Percentiles rank a stretch among this genome's conserved stretches.
These are phyloP conservation scores for Platyscapa corneri DNA, from an alignment of 1,140 invertebrate genomes.

Conservation along the genomic window DNA sequence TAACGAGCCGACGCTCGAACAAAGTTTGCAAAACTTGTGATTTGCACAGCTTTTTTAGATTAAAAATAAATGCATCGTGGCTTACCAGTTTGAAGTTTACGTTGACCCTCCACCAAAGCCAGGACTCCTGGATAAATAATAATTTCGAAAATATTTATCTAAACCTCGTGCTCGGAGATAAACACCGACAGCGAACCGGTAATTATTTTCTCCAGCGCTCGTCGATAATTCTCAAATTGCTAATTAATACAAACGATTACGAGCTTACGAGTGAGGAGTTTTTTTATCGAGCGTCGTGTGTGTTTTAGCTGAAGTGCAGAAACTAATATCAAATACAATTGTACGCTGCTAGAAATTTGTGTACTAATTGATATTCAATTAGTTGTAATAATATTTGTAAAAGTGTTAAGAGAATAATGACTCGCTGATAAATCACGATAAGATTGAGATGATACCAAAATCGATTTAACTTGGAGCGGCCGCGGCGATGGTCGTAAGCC, in stretches of 20 bases:
- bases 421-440: conserved; percentile 39
- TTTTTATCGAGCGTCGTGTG: background rate
- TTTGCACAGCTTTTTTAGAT: background rate
- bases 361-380: conserved; percentile 39
- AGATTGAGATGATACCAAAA: conserved; percentile 39
- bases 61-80: background rate
- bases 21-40: no score
- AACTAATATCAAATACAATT: background rate
- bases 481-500: conserved; percentile 3
- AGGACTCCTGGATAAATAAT: background rate
- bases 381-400: conserved; percentile 50
- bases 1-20: no score
- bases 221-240: background rate
- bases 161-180: background rate
- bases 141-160: background rate
- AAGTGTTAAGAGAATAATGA: conserved; percentile 38
- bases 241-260: background rate
- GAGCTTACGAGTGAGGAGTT: background rate
- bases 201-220: no score
- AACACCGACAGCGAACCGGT: background rate
- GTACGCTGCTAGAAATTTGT: background rate
- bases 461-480: conserved; percentile 10
- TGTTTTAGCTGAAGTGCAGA: conserved; percentile 1
- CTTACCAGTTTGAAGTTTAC: background rate
- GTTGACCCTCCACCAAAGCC: background rate